Evolutionary conservation across 2,113 vertebrate species (phyloP).

Genomic region (Peromyscus maniculatus): DNA sequence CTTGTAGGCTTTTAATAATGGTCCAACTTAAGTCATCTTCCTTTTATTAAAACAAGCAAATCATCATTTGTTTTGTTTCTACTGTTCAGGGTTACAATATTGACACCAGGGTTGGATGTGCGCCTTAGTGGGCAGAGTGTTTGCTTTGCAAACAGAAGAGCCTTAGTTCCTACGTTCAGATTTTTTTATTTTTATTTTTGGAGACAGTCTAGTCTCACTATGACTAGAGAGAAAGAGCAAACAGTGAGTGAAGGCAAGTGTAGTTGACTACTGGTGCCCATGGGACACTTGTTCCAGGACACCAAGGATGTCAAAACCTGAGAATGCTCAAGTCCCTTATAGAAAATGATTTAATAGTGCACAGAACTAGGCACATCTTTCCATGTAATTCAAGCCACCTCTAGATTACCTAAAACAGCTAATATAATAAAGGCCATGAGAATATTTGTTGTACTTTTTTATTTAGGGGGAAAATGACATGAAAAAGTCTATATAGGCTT

Average conservation of each 20-base stretch:
- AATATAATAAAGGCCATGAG: not conserved
- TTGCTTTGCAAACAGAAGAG: not conserved
- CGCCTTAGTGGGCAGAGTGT: no score
- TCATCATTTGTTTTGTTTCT: not conserved
- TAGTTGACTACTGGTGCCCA: not conserved
- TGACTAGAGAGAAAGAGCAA: not conserved
- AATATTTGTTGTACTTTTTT: not conserved
- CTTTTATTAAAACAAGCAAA: not conserved
- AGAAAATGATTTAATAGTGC: not conserved
- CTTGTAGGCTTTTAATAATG: not conserved
- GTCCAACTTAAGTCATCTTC: not conserved
- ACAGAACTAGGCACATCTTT: not conserved
- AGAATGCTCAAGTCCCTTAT: not conserved
- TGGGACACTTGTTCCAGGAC: not conserved
- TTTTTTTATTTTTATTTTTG: not conserved
- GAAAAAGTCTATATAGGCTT: not conserved
- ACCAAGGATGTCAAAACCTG: not conserved
- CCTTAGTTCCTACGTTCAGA: not conserved
- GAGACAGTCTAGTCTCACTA: not conserved
- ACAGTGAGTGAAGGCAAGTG: not conserved
- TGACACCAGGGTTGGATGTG: not conserved
- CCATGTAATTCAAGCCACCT: not conserved
- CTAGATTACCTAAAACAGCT: not conserved
- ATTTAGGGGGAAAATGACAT: not conserved
- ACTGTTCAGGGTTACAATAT: not conserved